Conservation (phyloP, 2,888 invertebrate genomes). For the Scrobipalpa costella region DNA sequence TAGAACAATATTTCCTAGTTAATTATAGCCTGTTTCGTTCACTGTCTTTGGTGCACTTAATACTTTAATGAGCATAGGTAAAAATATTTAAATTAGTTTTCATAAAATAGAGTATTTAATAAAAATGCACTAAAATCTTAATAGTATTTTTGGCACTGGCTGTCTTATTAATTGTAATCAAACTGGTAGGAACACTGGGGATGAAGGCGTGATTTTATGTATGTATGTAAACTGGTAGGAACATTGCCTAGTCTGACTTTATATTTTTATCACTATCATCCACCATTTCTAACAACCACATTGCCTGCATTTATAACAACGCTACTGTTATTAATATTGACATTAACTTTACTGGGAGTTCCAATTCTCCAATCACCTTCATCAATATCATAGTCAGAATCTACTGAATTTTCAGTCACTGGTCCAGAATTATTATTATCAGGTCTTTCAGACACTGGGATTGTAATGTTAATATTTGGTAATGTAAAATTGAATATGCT, state of each 20-base stretch:
- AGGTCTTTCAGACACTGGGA: not conserved
- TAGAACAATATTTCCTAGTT: not conserved
- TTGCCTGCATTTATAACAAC: conserved; percentile 38
- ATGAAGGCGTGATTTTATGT: too few species aligned
- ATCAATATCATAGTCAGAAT: conserved; percentile 45
- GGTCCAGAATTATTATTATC: too few species aligned
- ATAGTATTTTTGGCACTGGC: too few species aligned
- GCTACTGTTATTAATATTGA: conserved; percentile 45
- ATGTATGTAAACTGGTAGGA: too few species aligned
- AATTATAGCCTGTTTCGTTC: not conserved
- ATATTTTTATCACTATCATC: not conserved
- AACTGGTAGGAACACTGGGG: too few species aligned
- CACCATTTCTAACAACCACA: not conserved
- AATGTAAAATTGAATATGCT: not conserved
- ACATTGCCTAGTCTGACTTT: too few species aligned
- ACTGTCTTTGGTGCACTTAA: not conserved
- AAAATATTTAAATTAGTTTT: too few species aligned
- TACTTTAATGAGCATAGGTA: not conserved
- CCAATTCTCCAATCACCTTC: conserved; percentile 51
- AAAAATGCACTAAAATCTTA: too few species aligned
- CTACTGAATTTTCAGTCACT: conserved; percentile 12
- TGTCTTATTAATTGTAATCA: too few species aligned
- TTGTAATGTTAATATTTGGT: conserved; percentile 1
- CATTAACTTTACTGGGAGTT: conserved; percentile 32
- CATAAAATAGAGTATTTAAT: too few species aligned